These are phyloP conservation scores for Cephonodes hylas DNA, from an alignment of 2,888 invertebrate species.

Conservation along the genomic window DNA sequence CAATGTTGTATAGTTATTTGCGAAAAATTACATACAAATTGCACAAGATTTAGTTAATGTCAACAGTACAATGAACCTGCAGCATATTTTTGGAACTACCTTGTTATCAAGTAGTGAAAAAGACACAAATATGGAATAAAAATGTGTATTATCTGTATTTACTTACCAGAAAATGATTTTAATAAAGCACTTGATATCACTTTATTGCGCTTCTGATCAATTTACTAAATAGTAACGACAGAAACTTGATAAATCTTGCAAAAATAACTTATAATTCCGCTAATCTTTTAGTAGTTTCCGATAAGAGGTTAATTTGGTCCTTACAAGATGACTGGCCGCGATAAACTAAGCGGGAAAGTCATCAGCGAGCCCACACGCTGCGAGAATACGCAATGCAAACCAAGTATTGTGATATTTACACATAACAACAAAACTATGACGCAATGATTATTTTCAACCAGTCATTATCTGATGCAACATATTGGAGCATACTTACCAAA, in stretches of 20 bases:
- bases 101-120: not conserved
- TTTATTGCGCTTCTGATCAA: not conserved
- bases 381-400: not conserved
- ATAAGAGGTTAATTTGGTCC: not conserved
- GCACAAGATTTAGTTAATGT: not conserved
- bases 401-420: slow-evolving; percentile 12
- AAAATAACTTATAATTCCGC: not conserved
- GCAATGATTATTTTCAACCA: slow-evolving; percentile 21
- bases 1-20: not conserved
- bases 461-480: not conserved
- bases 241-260: not conserved
- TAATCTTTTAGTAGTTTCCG: not conserved
- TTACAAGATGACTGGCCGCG: not conserved
- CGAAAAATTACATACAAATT: not conserved
- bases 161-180: not conserved
- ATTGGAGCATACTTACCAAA: not conserved
- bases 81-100: not conserved
- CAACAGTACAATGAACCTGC: not conserved
- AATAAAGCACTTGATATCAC: not conserved
- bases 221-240: not conserved
- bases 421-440: slow-evolving; percentile 24
- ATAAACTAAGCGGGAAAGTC: slow-evolving; percentile 5
- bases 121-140: not conserved
- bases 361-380: not conserved
- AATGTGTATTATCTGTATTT: not conserved